Base-by-base conservation (phyloP, 1,140 invertebrate species). In the Thaumetopoea pityocampa region DNA sequence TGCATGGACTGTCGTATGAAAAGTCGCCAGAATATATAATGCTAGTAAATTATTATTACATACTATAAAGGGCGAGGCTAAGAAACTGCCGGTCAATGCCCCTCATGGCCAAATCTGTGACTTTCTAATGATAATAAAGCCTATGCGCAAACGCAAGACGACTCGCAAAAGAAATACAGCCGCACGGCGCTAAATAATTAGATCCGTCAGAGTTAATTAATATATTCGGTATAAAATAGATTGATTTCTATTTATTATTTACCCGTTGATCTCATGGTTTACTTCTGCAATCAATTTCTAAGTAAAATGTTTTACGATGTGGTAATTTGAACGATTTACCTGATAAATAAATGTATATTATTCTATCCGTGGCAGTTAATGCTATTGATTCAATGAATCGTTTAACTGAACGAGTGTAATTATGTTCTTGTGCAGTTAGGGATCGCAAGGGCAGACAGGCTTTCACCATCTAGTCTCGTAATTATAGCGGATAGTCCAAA, bases 51-150 rank as follows among this genome's bases (percentile, higher is more conserved):
- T 17, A 12, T 6, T 51, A 48, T 52, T 70, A 69, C 52, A 59
- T 56, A 53, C 57, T 61, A 72, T 67, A 69, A 56, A 63, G 70
- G 67, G 66, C 68, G 65, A 59, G 59, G 48, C 54, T 62, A 55
- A 45, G 58, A 46, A 73, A 66, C 56, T 73, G 60, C 56, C 65
- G 74, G 78, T 78, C 78, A 56, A 54, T 55, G 73, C 36, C 36
- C 17, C 36, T 12, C 62, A 36, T 48, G 61, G 58, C 66, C 70
- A 52, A 82, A 82, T 79, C 67, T 73, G 68, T 55, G 42, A 79
- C 78, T 80, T 82, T 79, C 74, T 82, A 82, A 82, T 71, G 65
- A 65, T 62, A 73, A 64, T 79, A 70, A 67, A 72, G 59, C 55
- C 43, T 41, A 46, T 35, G 50, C 47, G 50, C 63, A 48, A 46